A percentile compares a stretch with the other conserved stretches of the same genome.
Evolutionary conservation across 2,797 vertebrate species (phyloP).

Genomic region (Benthosema pterotum): DNA sequence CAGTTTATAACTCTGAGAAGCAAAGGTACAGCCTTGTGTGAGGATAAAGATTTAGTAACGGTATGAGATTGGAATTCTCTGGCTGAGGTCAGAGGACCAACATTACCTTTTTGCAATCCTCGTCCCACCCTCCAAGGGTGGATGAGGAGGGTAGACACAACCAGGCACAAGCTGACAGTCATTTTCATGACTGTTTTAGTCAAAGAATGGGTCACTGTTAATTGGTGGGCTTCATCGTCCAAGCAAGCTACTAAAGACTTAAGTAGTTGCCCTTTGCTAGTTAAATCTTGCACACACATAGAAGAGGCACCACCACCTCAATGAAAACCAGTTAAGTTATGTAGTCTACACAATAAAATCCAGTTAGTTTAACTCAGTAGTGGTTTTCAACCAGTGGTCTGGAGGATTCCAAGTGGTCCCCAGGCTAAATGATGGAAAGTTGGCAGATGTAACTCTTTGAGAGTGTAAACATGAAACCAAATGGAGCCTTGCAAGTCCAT

Average conservation of each 20-base stretch:
- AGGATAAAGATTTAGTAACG: conserved; percentile 81
- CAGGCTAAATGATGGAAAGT: too few species aligned
- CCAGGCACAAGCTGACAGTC: conserved; percentile 44
- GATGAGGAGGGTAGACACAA: conserved; percentile 45
- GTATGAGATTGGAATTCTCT: conserved; percentile 78
- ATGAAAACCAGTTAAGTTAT: neutral
- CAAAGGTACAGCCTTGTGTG: conserved; percentile 60
- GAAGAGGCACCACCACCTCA: neutral
- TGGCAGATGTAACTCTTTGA: too few species aligned
- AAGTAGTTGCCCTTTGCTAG: conserved; percentile 31
- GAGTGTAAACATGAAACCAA: too few species aligned
- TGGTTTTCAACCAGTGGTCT: too few species aligned
- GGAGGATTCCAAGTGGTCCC: too few species aligned
- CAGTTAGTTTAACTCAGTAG: too few species aligned
- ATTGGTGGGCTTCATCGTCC: conserved; percentile 48
- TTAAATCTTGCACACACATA: conserved; percentile 2
- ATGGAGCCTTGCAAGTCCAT: too few species aligned
- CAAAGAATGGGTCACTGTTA: conserved; percentile 60
- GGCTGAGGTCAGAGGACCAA: conserved; percentile 76
- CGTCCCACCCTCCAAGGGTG: conserved; percentile 47
- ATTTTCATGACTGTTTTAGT: conserved; percentile 50
- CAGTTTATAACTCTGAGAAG: conserved; percentile 79
- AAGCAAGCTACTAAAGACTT: conserved; percentile 57
- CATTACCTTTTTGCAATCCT: conserved; percentile 67
- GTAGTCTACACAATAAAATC: too few species aligned